These are phyloP conservation scores for Falco punctatus DNA, from an alignment of 2,113 vertebrate genomes.

Conservation along the genomic window DNA sequence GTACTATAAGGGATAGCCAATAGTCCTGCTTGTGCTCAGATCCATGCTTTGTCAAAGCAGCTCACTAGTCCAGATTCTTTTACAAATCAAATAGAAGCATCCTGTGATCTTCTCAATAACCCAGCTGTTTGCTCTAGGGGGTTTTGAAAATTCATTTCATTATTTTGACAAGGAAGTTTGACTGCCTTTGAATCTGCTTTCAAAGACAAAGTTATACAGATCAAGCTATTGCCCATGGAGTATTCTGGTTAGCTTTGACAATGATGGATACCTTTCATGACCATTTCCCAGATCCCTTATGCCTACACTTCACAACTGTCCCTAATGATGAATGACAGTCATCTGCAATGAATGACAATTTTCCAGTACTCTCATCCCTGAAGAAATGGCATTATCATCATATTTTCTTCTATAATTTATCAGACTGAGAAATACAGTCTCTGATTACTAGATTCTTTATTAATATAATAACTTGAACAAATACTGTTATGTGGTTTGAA, in stretches of 20 bases:
- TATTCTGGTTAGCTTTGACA: slow-evolving; percentile 40
- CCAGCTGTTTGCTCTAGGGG: background rate
- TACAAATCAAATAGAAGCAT: background rate
- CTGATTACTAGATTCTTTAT: background rate
- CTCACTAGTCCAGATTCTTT: background rate
- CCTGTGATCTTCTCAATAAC: slow-evolving; percentile 24
- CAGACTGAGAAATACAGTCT: background rate
- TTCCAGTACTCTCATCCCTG: background rate
- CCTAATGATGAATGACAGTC: slow-evolving; percentile 61
- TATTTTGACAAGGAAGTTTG: slow-evolving; percentile 42
- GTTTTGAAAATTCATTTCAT: slow-evolving; percentile 10
- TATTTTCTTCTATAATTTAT: slow-evolving; percentile 31
- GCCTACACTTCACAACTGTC: slow-evolving; percentile 11
- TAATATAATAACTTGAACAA: background rate
- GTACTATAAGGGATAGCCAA: background rate
- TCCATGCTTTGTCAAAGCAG: background rate
- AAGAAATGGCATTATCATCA: slow-evolving; percentile 18
- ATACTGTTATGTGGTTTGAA: background rate
- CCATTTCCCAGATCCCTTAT: slow-evolving; percentile 23
- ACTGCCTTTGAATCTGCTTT: slow-evolving; percentile 53
- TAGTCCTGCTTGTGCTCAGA: background rate
- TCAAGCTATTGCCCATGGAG: slow-evolving; percentile 12
- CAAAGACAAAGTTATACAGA: slow-evolving; percentile 53
- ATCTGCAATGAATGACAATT: slow-evolving; percentile 27
- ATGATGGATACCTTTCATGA: slow-evolving; percentile 51